Base-by-base conservation (phyloP, 2,888 invertebrate species). In the Drosophila koepferae region DNA sequence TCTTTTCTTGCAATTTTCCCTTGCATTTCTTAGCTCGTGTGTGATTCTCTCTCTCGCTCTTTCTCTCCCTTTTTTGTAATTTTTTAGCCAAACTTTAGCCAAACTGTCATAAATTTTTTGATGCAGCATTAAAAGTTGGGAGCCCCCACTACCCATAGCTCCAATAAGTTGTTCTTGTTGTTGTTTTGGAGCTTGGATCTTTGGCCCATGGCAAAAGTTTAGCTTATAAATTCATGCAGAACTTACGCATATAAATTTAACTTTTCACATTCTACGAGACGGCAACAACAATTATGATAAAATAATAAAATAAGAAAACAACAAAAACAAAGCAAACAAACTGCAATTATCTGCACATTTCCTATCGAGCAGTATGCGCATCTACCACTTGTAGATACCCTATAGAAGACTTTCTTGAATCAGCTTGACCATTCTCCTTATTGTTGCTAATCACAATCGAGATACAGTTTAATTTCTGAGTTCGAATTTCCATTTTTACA, bases 181-280 rank as follows among this genome's bases (percentile, higher is more conserved):
- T 51, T 77, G 49, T 68, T 38, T 49, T 43, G 36, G 51, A 48
- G 63, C 41, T 63, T 72, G 78, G 78, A 78, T 78, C 78, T 78
- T 72, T 63, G 66, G 53, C 66, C 59, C 62, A 63, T 72, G 72
- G 67, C 82, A 83, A 89, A 89, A 82, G 67, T 84, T 91, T 78
- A 67, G 77, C 79, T 90, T 90, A 90, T 90, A 91, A 90, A 90
- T 90, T 89, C 86, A 90, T 88, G 86, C 81, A 86, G 82, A 90
- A 90, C 80, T 90, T 90, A 80, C 81, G 81, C 84, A 84, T 85
- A 78, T 86, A 87, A 87, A 87, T 87, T 81, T 71, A 82, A 85
- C 80, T 87, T 88, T 69, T 53, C 77, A 67, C 74, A 76, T 70
- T 82, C 66, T 56, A 70, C 77, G 48, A 23, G 55, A 69, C 59